Conservation (phyloP, 2,888 invertebrate species). For the Prenolepis imparis region DNA sequence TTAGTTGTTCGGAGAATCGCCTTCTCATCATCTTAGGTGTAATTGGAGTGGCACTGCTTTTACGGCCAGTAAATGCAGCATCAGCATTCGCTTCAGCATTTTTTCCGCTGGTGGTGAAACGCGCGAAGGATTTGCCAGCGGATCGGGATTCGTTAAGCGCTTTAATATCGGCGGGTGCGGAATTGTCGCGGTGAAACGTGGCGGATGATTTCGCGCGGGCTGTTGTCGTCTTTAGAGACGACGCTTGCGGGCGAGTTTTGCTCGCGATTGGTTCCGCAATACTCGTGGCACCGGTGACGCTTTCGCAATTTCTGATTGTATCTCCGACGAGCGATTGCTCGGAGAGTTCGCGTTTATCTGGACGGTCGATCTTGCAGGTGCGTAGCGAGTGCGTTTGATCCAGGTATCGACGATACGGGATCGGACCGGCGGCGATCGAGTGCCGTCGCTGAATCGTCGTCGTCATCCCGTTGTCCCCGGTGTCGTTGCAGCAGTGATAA, state of each 20-base stretch:
- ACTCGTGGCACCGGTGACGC: slow-evolving; percentile 32
- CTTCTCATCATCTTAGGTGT: slow-evolving; percentile 82
- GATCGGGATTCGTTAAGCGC: neutral
- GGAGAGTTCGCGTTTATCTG: slow-evolving; percentile 70
- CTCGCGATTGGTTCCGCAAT: slow-evolving; percentile 61
- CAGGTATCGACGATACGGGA: slow-evolving; percentile 74
- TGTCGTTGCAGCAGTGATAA: slow-evolving; percentile 56
- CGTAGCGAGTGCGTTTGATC: slow-evolving; percentile 74
- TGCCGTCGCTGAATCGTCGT: slow-evolving; percentile 49
- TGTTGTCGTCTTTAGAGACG: slow-evolving; percentile 44
- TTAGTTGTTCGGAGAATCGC: slow-evolving; percentile 82
- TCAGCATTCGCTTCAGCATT: slow-evolving; percentile 64
- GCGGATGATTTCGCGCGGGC: slow-evolving; percentile 8
- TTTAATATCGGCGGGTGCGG: slow-evolving; percentile 1
- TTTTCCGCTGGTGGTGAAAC: slow-evolving; percentile 26
- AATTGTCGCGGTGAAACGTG: slow-evolving; percentile 39
- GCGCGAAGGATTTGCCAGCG: neutral
- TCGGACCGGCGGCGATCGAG: slow-evolving; percentile 52
- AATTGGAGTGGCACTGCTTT: slow-evolving; percentile 71
- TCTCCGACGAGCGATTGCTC: slow-evolving; percentile 71
- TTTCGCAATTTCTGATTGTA: slow-evolving; percentile 51
- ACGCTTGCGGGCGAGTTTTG: slow-evolving; percentile 47
- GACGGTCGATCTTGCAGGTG: slow-evolving; percentile 66
- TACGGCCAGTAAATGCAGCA: slow-evolving; percentile 44
- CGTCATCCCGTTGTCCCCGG: slow-evolving; percentile 47